These are phyloP conservation scores for Echinarachnius parma DNA, from an alignment of 53 echinoderm and acorn worm species.

Conservation along the genomic window DNA sequence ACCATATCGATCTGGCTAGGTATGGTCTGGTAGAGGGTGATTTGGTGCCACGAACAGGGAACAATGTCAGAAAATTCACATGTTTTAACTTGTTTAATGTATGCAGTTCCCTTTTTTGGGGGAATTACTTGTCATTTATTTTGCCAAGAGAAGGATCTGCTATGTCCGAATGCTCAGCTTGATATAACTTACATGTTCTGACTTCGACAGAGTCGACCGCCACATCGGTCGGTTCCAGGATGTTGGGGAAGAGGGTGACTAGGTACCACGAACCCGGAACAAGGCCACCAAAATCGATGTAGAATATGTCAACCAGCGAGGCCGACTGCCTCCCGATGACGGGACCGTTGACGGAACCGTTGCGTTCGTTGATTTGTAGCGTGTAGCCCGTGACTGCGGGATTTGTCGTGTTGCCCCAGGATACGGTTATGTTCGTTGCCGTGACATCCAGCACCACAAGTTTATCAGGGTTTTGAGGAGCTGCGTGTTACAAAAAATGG, in stretches of 20 bases:
- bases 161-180: too few relatives aligned
- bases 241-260: neutral
- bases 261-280: conserved; percentile 5
- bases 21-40: too few relatives aligned
- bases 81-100: too few relatives aligned
- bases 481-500: neutral
- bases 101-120: too few relatives aligned
- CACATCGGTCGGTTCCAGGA: neutral
- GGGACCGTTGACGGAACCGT: too few relatives aligned
- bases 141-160: too few relatives aligned
- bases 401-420: conserved; percentile 33
- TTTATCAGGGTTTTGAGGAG: conserved; percentile 4
- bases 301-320: neutral
- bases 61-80: too few relatives aligned
- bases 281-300: neutral
- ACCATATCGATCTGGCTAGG: too few relatives aligned
- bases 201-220: neutral
- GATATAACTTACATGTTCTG: conserved; percentile 29
- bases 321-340: neutral
- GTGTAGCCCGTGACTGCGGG: conserved; percentile 5
- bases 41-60: too few relatives aligned
- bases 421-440: conserved; percentile 5
- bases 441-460: neutral
- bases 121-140: too few relatives aligned
- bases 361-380: neutral